These are phyloP conservation scores for Mesorhabditis spiculigera DNA, from an alignment of 2,888 invertebrate genomes.

Conservation along the genomic window DNA sequence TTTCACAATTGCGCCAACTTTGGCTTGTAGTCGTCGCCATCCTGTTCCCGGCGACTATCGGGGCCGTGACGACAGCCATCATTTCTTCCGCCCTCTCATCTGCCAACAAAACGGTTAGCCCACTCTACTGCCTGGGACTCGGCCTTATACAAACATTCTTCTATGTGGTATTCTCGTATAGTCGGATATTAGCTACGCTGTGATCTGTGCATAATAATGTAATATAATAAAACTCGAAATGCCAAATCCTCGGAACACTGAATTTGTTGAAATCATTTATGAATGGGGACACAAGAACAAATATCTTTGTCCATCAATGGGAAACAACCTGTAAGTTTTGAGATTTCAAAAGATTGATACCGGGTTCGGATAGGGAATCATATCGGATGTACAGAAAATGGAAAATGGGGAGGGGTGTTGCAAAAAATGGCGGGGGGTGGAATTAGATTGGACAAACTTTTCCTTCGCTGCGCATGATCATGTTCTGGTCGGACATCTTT, in stretches of 20 bases:
- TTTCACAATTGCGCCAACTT: neutral
- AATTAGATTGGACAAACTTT: slow-evolving; percentile 40
- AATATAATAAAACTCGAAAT: too few relatives aligned
- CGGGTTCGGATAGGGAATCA: neutral
- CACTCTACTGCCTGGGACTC: slow-evolving; percentile 43
- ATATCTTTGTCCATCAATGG: too few relatives aligned
- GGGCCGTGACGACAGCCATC: neutral
- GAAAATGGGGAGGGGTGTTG: neutral
- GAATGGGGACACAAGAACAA: too few relatives aligned
- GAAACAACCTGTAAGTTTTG: too few relatives aligned
- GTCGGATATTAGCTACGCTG: slow-evolving; percentile 45
- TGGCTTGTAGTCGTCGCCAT: neutral
- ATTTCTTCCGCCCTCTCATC: neutral
- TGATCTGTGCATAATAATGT: slow-evolving; percentile 10
- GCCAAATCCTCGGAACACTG: too few relatives aligned
- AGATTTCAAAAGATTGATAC: too few relatives aligned
- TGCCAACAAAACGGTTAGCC: slow-evolving; percentile 26
- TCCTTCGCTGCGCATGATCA: slow-evolving; percentile 46
- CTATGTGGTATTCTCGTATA: slow-evolving; percentile 36
- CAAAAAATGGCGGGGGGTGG: neutral
- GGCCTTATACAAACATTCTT: slow-evolving; percentile 44
- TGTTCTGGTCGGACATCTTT: slow-evolving; percentile 46
- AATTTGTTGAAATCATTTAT: too few relatives aligned
- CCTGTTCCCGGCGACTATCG: neutral
- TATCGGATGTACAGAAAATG: neutral